A percentile compares a stretch with the other conserved stretches of the same genome.
These are phyloP conservation scores for Tachypleus tridentatus DNA, from an alignment of 1,140 invertebrate genomes.

Conservation along the genomic window DNA sequence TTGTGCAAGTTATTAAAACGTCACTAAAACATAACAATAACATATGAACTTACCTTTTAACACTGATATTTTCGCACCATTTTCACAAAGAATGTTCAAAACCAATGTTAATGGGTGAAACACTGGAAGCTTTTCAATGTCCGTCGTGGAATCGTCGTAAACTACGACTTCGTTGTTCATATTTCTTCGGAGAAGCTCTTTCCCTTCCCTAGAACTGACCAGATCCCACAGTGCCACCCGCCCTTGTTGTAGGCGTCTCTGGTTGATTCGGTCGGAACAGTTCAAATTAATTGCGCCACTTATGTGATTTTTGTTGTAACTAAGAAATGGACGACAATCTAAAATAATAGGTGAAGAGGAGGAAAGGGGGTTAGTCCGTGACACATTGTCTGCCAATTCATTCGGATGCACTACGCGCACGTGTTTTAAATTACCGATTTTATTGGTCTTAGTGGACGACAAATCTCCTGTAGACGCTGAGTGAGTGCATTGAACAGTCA, in stretches of 20 bases:
- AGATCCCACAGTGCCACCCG: slow-evolving; percentile 53
- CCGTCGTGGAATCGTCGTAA: slow-evolving; percentile 52
- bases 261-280: slow-evolving; percentile 58
- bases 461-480: too few relatives aligned
- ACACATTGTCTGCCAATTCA: too few relatives aligned
- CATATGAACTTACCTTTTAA: slow-evolving; percentile 49
- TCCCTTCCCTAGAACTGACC: slow-evolving; percentile 47
- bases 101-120: slow-evolving; percentile 53
- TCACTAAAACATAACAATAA: too few relatives aligned
- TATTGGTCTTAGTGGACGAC: too few relatives aligned
- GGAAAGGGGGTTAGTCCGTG: too few relatives aligned
- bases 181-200: slow-evolving; percentile 43
- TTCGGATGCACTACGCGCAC: too few relatives aligned
- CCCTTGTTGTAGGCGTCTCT: slow-evolving; percentile 51
- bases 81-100: slow-evolving; percentile 51
- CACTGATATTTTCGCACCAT: slow-evolving; percentile 52
- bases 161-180: slow-evolving; percentile 40
- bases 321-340: slow-evolving; percentile 58
- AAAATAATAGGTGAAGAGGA: neutral
- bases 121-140: slow-evolving; percentile 44
- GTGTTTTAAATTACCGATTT: too few relatives aligned
- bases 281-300: slow-evolving; percentile 59
- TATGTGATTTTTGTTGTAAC: slow-evolving; percentile 57
- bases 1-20: too few relatives aligned
- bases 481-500: too few relatives aligned